These are phyloP conservation scores for Nymphicus hollandicus DNA, from an alignment of 2,113 vertebrate genomes.

Conservation along the genomic window DNA sequence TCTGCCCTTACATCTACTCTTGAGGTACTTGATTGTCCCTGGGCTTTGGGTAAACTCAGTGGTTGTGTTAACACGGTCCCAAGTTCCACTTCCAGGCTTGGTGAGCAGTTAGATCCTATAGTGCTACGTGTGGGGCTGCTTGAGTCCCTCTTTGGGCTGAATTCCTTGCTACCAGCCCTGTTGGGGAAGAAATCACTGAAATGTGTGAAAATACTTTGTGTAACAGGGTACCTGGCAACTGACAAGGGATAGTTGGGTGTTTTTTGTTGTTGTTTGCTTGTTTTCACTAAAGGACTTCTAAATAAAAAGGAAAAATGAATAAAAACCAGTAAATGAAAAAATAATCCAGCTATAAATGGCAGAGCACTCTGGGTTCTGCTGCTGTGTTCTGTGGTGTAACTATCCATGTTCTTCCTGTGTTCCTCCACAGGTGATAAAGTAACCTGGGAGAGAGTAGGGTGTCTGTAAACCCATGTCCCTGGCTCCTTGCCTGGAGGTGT, in stretches of 20 bases:
- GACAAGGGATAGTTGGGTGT: neutral
- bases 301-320: neutral
- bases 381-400: neutral
- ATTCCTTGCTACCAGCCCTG: neutral
- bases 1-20: neutral
- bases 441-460: neutral
- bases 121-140: neutral
- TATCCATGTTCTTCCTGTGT: neutral
- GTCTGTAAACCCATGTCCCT: neutral
- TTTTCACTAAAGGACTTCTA: neutral
- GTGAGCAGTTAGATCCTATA: neutral
- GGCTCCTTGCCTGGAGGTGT: neutral
- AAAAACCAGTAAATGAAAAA: neutral
- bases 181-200: neutral
- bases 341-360: neutral
- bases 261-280: neutral
- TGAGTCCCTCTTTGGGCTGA: rapidly evolving
- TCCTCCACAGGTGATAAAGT: neutral
- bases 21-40: neutral
- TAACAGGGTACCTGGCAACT: neutral
- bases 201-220: neutral
- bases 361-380: neutral
- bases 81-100: neutral
- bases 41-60: neutral
- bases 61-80: neutral